phyloP scores from a whole-genome alignment of 2,113 vertebrate genomes.

The Murina feae region DNA sequence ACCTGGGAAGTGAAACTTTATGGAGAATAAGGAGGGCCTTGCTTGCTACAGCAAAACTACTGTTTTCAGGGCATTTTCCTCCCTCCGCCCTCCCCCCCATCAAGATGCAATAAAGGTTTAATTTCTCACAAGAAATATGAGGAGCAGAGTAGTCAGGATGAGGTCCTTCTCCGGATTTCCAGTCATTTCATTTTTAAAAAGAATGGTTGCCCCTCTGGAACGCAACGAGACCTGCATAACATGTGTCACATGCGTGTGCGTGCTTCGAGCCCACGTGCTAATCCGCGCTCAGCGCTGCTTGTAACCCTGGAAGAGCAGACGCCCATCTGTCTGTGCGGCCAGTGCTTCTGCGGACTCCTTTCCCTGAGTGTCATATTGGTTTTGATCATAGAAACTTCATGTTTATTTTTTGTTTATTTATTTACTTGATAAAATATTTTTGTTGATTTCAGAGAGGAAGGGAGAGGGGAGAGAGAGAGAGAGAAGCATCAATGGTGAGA shows the following conservation, averaged over 20 bases:
- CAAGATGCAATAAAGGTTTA: conserved; percentile 72
- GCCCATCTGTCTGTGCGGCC: conserved; percentile 68
- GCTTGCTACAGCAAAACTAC: conserved; percentile 47
- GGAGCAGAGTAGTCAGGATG: conserved; percentile 56
- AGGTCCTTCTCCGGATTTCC: conserved; percentile 66
- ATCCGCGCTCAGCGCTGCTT: conserved; percentile 55
- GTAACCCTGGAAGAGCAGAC: conserved; percentile 1
- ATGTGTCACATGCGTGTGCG: conserved; percentile 68
- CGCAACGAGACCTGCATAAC: conserved; percentile 72
- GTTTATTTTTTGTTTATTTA: conserved; percentile 3
- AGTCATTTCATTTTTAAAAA: conserved; percentile 70
- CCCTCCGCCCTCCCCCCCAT: conserved; percentile 2
- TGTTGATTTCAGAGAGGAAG: too few species aligned
- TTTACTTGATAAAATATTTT: too few species aligned
- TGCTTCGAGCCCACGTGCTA: conserved; percentile 71
- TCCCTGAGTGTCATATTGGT: conserved; percentile 50
- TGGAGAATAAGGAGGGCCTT: conserved; percentile 50
- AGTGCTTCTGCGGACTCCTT: conserved; percentile 66
- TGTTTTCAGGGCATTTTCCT: conserved; percentile 48
- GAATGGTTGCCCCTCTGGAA: conserved; percentile 69
- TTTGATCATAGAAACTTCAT: conserved; percentile 49
- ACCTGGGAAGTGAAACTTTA: conserved; percentile 23
- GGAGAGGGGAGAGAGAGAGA: too few species aligned
- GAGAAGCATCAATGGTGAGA: too few species aligned
- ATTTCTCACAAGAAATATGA: conserved; percentile 74